These are phyloP conservation scores for Arenaria interpres DNA, from an alignment of 2,113 vertebrate species.

Conservation along the genomic window DNA sequence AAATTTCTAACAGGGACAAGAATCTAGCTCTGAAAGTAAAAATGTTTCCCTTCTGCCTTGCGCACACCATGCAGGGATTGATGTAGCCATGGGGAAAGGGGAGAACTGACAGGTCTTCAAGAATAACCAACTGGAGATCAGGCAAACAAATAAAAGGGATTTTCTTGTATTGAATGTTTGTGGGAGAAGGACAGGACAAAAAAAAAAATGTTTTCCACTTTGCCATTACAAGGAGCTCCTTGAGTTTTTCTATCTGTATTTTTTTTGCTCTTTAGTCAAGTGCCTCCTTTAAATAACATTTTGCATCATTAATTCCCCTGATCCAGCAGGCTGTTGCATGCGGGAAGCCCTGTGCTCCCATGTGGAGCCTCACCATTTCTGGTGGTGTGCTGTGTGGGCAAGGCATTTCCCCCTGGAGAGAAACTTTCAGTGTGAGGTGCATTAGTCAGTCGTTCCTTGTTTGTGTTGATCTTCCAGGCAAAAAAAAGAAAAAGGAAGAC, in stretches of 20 bases:
- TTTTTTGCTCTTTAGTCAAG: not conserved
- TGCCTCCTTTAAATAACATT: not conserved
- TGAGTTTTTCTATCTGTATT: not conserved
- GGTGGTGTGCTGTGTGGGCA: not conserved
- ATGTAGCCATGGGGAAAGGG: not conserved
- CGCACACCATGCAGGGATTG: not conserved
- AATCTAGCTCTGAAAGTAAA: not conserved
- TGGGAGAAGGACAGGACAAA: not conserved
- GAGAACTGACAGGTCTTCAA: slow-evolving; percentile 24
- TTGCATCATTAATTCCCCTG: slow-evolving; percentile 6
- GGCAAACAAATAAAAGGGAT: not conserved
- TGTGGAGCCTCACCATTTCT: not conserved
- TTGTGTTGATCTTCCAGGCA: not conserved
- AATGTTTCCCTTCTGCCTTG: not conserved
- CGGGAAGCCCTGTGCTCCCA: slow-evolving; percentile 2
- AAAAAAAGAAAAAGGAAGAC: not conserved
- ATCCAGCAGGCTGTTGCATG: not conserved
- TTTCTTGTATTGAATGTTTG: not conserved
- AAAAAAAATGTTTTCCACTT: not conserved
- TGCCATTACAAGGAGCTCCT: not conserved
- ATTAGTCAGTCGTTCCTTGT: slow-evolving; percentile 18
- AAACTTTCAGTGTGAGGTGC: not conserved
- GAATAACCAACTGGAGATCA: not conserved
- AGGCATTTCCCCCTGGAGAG: not conserved
- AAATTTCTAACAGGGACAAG: not conserved